Percentiles rank a stretch among this genome's conserved stretches.
These are phyloP conservation scores for Reticulitermes speratus DNA, from an alignment of 1,140 invertebrate genomes.

Conservation along the genomic window DNA sequence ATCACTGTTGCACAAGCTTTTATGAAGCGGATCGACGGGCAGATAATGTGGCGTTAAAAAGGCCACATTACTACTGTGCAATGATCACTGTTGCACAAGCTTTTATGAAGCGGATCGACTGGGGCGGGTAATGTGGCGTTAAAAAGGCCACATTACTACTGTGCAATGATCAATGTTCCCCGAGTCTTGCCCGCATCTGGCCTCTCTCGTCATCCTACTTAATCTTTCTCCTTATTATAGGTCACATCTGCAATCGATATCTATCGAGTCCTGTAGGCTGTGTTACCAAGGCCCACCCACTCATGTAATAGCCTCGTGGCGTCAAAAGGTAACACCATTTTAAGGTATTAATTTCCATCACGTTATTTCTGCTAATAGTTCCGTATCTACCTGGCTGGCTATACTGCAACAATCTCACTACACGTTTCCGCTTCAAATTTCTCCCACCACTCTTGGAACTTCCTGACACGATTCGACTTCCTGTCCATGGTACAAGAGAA, in stretches of 20 bases:
- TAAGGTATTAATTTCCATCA: not conserved
- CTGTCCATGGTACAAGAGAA: not conserved
- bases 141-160: no score
- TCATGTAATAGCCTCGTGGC: not conserved
- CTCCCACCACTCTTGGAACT: not conserved
- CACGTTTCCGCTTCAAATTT: not conserved
- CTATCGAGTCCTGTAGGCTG: not conserved
- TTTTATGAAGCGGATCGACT: no score
- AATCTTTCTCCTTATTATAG: not conserved
- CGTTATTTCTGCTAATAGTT: not conserved
- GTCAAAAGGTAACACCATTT: not conserved
- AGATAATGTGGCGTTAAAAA: no score
- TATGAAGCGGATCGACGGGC: no score
- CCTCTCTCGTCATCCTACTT: no score
- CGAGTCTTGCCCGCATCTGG: no score
- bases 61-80: no score
- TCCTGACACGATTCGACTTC: not conserved
- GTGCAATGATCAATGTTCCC: no score
- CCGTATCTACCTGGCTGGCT: not conserved
- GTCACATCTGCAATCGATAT: not conserved
- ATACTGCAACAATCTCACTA: not conserved
- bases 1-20: no score
- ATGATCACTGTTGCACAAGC: no score
- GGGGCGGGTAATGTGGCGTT: no score
- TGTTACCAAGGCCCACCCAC: not conserved